Evolutionary conservation across 2,888 invertebrate genomes (phyloP).

Genomic region (Meiosimyza decipiens): DNA sequence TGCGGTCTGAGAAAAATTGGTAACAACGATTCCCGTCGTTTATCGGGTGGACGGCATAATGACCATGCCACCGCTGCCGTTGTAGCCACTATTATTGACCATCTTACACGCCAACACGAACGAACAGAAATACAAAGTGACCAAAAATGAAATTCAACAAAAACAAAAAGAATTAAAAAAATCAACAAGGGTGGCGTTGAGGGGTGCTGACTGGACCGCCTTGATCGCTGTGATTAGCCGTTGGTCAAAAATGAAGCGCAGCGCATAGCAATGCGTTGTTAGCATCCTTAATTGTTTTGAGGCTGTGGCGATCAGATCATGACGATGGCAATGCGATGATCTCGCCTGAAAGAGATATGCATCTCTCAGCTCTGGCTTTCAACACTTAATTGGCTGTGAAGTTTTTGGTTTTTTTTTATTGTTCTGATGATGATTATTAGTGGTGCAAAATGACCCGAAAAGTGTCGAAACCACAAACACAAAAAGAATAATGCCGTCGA

Average conservation of each 20-base stretch:
- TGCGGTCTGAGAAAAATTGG: slow-evolving; percentile 32
- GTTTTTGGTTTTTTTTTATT: slow-evolving; percentile 2
- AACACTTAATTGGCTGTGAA: slow-evolving; percentile 30
- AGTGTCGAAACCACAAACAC: slow-evolving; percentile 15
- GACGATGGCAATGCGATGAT: no score
- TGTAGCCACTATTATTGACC: not conserved
- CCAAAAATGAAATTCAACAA: no score
- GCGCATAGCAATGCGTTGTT: not conserved
- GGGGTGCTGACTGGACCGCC: slow-evolving; percentile 18
- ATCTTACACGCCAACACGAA: not conserved
- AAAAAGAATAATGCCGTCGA: slow-evolving; percentile 11
- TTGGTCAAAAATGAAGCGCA: not conserved
- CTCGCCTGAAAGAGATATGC: no score
- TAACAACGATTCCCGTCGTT: slow-evolving; percentile 25
- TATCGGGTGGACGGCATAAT: not conserved
- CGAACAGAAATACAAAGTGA: not conserved
- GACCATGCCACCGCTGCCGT: slow-evolving; percentile 1
- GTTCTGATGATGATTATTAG: not conserved
- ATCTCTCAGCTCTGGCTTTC: not conserved
- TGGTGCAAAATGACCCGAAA: not conserved
- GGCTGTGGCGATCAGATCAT: slow-evolving; percentile 9
- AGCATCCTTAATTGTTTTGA: slow-evolving; percentile 8
- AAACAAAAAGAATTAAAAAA: not conserved
- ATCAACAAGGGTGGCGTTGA: slow-evolving; percentile 19
- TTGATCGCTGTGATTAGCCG: slow-evolving; percentile 21